Base-by-base conservation (phyloP, 2,888 invertebrate species). In the Poecilus cupreus region DNA sequence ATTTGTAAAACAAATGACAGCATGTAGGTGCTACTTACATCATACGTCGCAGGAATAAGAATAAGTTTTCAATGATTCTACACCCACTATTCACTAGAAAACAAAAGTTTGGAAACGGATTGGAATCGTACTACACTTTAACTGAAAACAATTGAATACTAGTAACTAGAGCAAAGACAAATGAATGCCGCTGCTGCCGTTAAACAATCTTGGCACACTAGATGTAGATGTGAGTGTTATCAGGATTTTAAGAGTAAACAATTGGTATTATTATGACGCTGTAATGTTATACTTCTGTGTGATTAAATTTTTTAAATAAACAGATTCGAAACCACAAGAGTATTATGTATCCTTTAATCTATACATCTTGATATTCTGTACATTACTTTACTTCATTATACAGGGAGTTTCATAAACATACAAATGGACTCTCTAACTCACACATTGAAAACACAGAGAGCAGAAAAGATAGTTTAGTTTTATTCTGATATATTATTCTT, bases 261-360 rank as follows among this genome's bases (percentile, higher is more conserved):
- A 60, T 60, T 60, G 60, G 20, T 20, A 20, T 60, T 60, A 22
- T 60, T 60, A 60, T 60, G 60, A 16, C 60, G 60, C n/a, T 26
- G 13, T 60, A 24, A 32, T 32, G 16, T 11, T 20, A 32, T 13
- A 10, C 46, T 46, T 13, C 13, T 46, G n/a, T 60, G 6, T 60
- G 13, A 60, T 26, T 60, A 60, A 32, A n/a, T n/a, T n/a, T n/a
- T 60, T 60, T 13, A 60, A 60, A 60, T 24, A 11, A 26, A 60
- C 32, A 22, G 26, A 26, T 60, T 22, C 6, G 26, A 60, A 60
- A 60, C 32, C 60, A 5, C 60, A 60, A 57, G 57, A 22, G 26
- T n/a, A 46, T 13, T 11, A 46, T 46, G 46, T 2, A 32, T 32
- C 32, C 4, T 32, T 8, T 32, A 32, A 8, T 32, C 4, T 5